A percentile compares a stretch with the other conserved stretches of the same genome.
phyloP scores from a whole-genome alignment of 2,113 vertebrate genomes.

The Pampusana beccarii region DNA sequence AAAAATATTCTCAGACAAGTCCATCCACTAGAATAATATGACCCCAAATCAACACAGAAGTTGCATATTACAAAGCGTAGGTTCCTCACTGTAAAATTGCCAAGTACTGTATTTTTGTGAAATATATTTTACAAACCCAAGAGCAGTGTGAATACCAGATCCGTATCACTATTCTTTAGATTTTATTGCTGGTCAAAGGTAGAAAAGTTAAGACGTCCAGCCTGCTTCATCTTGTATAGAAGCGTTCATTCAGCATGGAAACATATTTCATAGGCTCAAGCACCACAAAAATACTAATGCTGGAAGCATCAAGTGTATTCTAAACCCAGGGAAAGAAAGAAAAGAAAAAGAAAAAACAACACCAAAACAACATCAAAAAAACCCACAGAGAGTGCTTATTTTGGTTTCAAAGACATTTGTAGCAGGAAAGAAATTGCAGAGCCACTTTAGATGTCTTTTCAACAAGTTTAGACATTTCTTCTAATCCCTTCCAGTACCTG shows the following conservation, averaged over 20 bases:
- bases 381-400: background rate
- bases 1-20: background rate
- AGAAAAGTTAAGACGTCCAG: background rate
- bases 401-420: constrained; percentile 14
- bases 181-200: background rate
- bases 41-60: background rate
- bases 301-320: background rate
- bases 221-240: background rate
- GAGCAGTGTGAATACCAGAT: background rate
- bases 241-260: background rate
- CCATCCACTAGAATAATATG: background rate
- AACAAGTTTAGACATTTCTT: background rate
- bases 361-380: background rate
- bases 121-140: background rate
- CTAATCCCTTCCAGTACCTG: constrained; percentile 21
- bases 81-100: background rate
- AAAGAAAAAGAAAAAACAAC: background rate
- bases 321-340: background rate
- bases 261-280: background rate
- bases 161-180: fast-evolving
- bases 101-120: background rate
- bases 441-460: background rate
- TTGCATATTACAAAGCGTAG: fast-evolving
- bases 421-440: constrained; percentile 7
- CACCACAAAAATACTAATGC: background rate